A percentile compares a stretch with the other conserved stretches of the same genome.
Conservation (phyloP, 2,797 vertebrate species). For the Eospalax fontanierii region DNA sequence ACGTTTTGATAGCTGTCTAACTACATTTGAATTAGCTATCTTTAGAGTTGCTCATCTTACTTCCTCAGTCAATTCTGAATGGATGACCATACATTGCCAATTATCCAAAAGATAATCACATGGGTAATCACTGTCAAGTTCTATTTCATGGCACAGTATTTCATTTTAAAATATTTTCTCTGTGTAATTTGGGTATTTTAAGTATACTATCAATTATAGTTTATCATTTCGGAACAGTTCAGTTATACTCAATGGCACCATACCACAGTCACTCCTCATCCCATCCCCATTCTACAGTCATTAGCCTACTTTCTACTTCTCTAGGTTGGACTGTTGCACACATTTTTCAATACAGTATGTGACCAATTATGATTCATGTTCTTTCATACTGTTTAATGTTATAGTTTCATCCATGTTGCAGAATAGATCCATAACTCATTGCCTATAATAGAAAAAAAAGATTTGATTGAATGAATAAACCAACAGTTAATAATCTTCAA, state of each 20-base stretch:
- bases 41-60: not conserved
- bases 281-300: not conserved
- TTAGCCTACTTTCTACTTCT: not conserved
- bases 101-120: slow-evolving; percentile 7
- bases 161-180: not conserved
- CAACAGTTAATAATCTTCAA: not conserved
- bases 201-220: not conserved
- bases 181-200: not conserved
- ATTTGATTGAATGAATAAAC: not conserved
- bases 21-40: not conserved
- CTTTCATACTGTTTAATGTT: not conserved
- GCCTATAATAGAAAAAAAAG: not conserved
- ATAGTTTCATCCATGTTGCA: not conserved
- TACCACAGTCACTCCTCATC: not conserved
- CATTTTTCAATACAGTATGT: no score
- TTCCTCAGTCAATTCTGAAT: slow-evolving; percentile 52
- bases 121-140: not conserved
- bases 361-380: not conserved
- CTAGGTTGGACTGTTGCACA: not conserved
- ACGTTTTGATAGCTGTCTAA: slow-evolving; percentile 41
- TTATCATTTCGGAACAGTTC: not conserved
- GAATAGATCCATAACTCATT: not conserved
- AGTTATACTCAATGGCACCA: no score
- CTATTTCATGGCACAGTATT: not conserved
- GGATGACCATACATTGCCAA: not conserved